phyloP scores from a whole-genome alignment of 1,140 invertebrate species.

The Oreohelix idahoensis region DNA sequence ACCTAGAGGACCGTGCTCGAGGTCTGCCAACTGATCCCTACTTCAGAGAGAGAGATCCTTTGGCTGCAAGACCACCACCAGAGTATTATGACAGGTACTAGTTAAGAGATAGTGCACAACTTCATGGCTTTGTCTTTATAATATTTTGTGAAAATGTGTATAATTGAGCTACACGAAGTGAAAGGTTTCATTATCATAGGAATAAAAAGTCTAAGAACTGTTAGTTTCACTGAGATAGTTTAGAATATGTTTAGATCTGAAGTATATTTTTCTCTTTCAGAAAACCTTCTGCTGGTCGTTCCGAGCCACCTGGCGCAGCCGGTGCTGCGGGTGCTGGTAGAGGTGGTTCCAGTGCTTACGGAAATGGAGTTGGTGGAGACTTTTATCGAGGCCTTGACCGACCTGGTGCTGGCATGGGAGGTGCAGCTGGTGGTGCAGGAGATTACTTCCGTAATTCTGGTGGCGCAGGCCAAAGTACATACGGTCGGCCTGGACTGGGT shows the following conservation, averaged over 20 bases:
- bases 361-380: constrained; percentile 27
- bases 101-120: too few species aligned
- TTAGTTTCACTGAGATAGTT: too few species aligned
- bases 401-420: constrained; percentile 28
- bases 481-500: constrained; percentile 18
- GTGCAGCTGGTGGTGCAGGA: constrained; percentile 4
- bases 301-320: neutral
- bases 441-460: constrained; percentile 25
- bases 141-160: neutral
- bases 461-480: constrained; percentile 20
- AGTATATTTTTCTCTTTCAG: neutral
- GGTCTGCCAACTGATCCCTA: constrained; percentile 47
- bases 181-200: too few species aligned
- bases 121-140: neutral
- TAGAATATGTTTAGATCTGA: too few species aligned
- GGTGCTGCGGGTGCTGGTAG: constrained; percentile 16
- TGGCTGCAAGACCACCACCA: constrained; percentile 48
- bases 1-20: constrained; percentile 43
- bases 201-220: too few species aligned
- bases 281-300: constrained; percentile 18
- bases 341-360: neutral
- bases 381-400: constrained; percentile 27
- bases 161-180: neutral
- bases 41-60: constrained; percentile 52
- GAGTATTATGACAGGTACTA: constrained; percentile 59